A percentile compares a stretch with the other conserved stretches of the same genome.
These are phyloP conservation scores for Thermophis baileyi DNA, from an alignment of 2,113 vertebrate genomes.

Conservation along the genomic window DNA sequence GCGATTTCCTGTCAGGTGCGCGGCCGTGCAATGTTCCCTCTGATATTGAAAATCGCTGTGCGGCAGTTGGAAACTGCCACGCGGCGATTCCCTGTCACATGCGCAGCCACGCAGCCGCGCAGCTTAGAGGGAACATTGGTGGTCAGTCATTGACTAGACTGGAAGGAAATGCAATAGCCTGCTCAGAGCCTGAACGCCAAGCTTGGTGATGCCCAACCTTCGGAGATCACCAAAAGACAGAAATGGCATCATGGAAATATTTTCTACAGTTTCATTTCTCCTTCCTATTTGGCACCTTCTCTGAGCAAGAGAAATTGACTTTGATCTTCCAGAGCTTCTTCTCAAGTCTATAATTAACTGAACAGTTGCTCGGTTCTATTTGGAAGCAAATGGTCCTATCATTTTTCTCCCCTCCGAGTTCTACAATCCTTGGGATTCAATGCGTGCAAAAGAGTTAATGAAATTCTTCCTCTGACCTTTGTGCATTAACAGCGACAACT, in stretches of 20 bases:
- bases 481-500: not conserved
- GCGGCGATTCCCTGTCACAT: too few species aligned
- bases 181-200: not conserved
- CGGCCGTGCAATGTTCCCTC: too few species aligned
- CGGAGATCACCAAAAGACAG: not conserved
- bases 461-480: not conserved
- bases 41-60: too few species aligned
- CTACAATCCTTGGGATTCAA: not conserved
- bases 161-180: not conserved
- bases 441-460: slow-evolving; percentile 2
- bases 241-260: not conserved
- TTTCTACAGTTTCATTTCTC: not conserved
- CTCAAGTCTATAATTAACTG: slow-evolving; percentile 7
- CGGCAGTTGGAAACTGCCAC: too few species aligned
- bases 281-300: not conserved
- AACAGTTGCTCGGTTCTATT: slow-evolving; percentile 19
- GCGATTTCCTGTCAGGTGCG: too few species aligned
- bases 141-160: not conserved
- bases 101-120: too few species aligned
- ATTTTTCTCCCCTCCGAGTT: not conserved
- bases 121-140: too few species aligned
- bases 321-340: not conserved
- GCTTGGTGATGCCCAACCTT: not conserved
- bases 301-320: not conserved
- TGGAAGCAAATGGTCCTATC: slow-evolving; percentile 2